These are phyloP conservation scores for Troides oblongomaculatus DNA, from an alignment of 2,888 invertebrate genomes.

Conservation along the genomic window DNA sequence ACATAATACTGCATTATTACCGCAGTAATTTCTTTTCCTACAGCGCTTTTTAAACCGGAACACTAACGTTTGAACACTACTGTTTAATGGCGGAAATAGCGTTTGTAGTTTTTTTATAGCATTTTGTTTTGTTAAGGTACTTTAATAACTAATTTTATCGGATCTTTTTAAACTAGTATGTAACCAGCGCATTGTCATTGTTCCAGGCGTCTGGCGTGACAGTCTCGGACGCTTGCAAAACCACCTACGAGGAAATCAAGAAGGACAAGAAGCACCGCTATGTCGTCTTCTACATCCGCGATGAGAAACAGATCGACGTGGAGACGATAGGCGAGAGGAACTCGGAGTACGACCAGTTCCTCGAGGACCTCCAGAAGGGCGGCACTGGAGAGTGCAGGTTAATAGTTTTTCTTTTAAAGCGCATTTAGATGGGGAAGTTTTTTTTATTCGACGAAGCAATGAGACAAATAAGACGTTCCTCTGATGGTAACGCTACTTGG, in stretches of 20 bases:
- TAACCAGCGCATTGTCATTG: constrained; percentile 13
- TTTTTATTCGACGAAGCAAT: too few species aligned
- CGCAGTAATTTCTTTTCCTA: too few species aligned
- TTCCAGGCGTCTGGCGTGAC: constrained; percentile 96
- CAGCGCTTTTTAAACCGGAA: too few species aligned
- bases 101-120: too few species aligned
- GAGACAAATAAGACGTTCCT: too few species aligned
- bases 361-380: constrained; percentile 93
- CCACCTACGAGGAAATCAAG: constrained; percentile 97
- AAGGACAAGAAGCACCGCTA: constrained; percentile 98
- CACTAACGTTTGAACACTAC: too few species aligned
- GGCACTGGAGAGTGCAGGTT: constrained; percentile 96
- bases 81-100: too few species aligned
- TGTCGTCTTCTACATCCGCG: constrained; percentile 97
- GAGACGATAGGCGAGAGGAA: constrained; percentile 94
- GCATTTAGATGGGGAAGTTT: too few species aligned
- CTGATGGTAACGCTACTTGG: too few species aligned
- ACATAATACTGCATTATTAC: too few species aligned
- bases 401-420: not conserved
- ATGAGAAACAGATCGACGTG: constrained; percentile 97
- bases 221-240: constrained; percentile 96
- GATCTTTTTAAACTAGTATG: not conserved
- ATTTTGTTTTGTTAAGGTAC: too few species aligned
- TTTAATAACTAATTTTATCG: too few species aligned
- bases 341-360: constrained; percentile 95